Percentiles rank a stretch among this genome's conserved stretches.
Conservation (phyloP, 1,140 invertebrate species). For the Akabosia matsudoensis region DNA sequence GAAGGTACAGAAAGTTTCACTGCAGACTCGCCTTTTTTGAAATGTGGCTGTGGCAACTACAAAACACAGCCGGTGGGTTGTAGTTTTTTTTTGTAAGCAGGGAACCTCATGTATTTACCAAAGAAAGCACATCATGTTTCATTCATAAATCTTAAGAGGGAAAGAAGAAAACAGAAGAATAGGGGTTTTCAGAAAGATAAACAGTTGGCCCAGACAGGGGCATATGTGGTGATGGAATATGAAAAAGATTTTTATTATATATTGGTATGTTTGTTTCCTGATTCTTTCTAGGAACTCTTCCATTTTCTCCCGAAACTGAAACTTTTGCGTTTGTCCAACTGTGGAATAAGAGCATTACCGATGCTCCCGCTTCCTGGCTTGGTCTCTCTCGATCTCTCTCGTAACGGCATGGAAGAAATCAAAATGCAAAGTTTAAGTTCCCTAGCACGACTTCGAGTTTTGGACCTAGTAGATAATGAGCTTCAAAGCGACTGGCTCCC, state of each 20-base stretch:
- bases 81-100: background rate
- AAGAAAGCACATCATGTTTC: background rate
- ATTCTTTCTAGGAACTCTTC: constrained; percentile 63
- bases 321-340: constrained; percentile 68
- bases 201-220: background rate
- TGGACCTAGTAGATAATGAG: constrained; percentile 49
- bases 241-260: constrained; percentile 3
- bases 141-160: background rate
- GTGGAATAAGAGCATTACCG: constrained; percentile 70
- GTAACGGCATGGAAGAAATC: constrained; percentile 42
- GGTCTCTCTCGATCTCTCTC: constrained; percentile 50
- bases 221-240: background rate
- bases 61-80: background rate
- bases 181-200: background rate
- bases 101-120: background rate
- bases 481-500: constrained; percentile 32
- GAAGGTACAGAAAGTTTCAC: background rate
- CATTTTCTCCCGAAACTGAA: constrained; percentile 77
- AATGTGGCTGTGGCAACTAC: background rate
- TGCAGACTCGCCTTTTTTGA: background rate
- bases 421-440: constrained; percentile 40
- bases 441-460: constrained; percentile 41
- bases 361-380: constrained; percentile 67
- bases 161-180: background rate
- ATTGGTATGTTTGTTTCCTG: background rate